Base-by-base conservation (phyloP, 1,140 invertebrate species). In the Uloborus diversus region DNA sequence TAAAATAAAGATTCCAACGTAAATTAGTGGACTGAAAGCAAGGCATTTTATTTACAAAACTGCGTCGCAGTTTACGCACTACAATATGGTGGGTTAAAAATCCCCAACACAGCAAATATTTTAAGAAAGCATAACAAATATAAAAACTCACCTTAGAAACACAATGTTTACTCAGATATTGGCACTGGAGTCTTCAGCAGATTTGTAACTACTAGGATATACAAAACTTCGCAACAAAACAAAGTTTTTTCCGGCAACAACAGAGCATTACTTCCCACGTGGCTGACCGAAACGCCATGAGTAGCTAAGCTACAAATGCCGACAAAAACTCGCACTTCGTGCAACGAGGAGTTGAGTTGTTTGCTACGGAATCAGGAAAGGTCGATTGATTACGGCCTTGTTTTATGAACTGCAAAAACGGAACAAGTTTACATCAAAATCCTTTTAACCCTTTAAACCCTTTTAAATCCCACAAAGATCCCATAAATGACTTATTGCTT, bases 281-380 rank as follows among this genome's bases (percentile, higher is more conserved):
- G 57, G 57, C 27, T 32, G 57, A 61, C 7, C 11, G 17, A 61
- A n/a, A 61, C 57, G 57, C 57, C 57, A 61, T 61, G 57, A 61
- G 57, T 32, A 53, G 20, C 49, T 53, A 42, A 9, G 17, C 37
- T 42, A 42, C 37, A 42, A 42, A 42, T 42, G 37, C 37, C 37
- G 37, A 42, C 0, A 9, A 2, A 42, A 42, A 42, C 17, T 42
- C 17, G 37, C 37, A 17, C 17, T 17, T 42, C 37, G 9, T 42
- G 17, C 37, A 13, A 17, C 17, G 9, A 42, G 37, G 37, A 42
- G 37, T 42, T 42, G 1, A 17, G 37, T 42, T 42, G 37, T 42
- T 17, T 42, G 9, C 37, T 42, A 13, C 37, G 17, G 37, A 13
- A n/a, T n/a, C n/a, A n/a, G n/a, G n/a, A n/a, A n/a, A n/a, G n/a